Conservation (phyloP, 2,888 invertebrate genomes). For the Clepsis dumicolana region DNA sequence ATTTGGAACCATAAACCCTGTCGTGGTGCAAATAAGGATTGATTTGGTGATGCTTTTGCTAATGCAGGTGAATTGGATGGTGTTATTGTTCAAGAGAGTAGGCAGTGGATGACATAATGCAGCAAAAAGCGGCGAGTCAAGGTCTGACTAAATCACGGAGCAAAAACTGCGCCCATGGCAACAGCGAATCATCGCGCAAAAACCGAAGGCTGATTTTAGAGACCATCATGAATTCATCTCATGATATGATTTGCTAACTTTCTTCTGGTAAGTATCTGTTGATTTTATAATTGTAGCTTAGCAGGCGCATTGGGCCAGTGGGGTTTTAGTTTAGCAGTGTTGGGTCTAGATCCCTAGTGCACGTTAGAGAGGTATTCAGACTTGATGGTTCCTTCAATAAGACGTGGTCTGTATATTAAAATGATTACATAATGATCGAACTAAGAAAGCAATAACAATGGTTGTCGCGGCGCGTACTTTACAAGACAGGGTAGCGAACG, state of each 20-base stretch:
- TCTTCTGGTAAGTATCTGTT: not conserved
- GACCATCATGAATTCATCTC: slow-evolving; percentile 14
- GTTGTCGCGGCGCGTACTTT: too few species aligned
- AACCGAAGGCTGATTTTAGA: slow-evolving; percentile 12
- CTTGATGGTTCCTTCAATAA: too few species aligned
- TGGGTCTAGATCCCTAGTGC: too few species aligned
- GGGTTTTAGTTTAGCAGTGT: too few species aligned
- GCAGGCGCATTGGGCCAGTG: too few species aligned
- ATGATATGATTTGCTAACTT: slow-evolving; percentile 25
- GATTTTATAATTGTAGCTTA: too few species aligned
- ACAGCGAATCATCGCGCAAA: slow-evolving; percentile 30
- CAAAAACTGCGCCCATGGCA: slow-evolving; percentile 35
- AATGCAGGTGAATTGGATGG: not conserved
- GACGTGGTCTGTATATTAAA: too few species aligned
- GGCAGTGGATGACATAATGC: slow-evolving; percentile 43
- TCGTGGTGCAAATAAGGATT: not conserved
- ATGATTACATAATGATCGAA: too few species aligned
- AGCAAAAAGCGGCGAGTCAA: slow-evolving; percentile 39
- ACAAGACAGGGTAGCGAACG: too few species aligned
- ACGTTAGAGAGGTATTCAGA: too few species aligned
- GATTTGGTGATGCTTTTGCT: not conserved
- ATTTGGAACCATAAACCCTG: not conserved
- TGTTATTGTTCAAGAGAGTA: slow-evolving; percentile 36
- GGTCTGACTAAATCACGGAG: slow-evolving; percentile 30
- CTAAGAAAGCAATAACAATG: too few species aligned